These are phyloP conservation scores for Dasypus novemcinctus DNA, from an alignment of 2,113 vertebrate genomes.

Conservation along the genomic window DNA sequence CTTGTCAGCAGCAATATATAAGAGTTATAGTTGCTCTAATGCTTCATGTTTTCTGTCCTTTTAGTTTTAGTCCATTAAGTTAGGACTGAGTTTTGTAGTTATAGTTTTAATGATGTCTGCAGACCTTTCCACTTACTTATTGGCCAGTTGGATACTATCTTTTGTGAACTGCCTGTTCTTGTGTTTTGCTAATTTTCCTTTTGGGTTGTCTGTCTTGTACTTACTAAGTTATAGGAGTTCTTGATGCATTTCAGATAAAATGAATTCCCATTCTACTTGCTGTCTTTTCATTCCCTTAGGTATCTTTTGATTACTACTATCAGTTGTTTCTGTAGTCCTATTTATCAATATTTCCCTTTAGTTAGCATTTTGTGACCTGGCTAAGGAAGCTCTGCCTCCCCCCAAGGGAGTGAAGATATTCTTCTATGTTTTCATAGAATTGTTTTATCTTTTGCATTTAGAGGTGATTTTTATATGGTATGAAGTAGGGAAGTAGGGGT, in stretches of 20 bases:
- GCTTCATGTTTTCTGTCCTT: neutral
- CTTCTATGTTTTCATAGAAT: too few species aligned
- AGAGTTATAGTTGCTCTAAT: neutral
- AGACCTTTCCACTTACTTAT: neutral
- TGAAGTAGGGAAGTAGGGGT: constrained; percentile 6
- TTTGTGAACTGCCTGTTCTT: too few species aligned
- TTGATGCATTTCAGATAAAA: neutral
- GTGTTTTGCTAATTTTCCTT: too few species aligned
- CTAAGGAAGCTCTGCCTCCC: neutral
- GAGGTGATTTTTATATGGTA: neutral
- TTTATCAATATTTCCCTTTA: neutral
- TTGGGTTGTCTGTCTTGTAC: too few species aligned
- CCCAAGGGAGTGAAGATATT: too few species aligned
- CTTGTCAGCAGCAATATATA: neutral
- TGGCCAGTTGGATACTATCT: neutral
- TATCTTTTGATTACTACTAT: neutral
- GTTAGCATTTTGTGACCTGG: neutral
- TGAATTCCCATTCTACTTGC: neutral
- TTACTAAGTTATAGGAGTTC: neutral
- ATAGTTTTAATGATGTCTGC: neutral
- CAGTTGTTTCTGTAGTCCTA: neutral
- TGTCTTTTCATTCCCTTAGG: neutral
- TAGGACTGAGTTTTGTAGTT: neutral
- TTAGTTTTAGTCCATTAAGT: neutral
- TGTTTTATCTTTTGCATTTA: too few species aligned